Conservation (phyloP, 2,113 vertebrate genomes). For the Irena cyanogastra region DNA sequence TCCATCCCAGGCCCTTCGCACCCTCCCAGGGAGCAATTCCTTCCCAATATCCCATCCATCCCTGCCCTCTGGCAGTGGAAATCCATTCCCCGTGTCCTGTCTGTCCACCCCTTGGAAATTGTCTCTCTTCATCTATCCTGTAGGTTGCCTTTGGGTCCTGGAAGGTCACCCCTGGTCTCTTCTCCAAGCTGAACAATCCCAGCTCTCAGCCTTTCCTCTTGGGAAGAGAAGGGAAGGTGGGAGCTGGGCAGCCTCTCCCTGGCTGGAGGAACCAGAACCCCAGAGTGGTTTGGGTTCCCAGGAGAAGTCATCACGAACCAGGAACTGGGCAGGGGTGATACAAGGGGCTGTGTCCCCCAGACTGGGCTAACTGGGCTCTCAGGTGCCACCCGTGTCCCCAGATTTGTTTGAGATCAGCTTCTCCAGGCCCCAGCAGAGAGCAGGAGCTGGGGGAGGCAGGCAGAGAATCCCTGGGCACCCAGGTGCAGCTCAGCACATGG, state of each 20-base stretch:
- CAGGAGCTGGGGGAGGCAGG: not conserved
- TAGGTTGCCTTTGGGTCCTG: not conserved
- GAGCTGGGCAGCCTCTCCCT: not conserved
- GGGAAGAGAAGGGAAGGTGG: not conserved
- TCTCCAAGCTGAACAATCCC: not conserved
- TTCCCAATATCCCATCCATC: not conserved
- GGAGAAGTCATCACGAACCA: not conserved
- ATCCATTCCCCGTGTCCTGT: not conserved
- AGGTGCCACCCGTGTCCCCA: not conserved
- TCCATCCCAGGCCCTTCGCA: not conserved
- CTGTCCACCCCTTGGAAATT: too few relatives aligned
- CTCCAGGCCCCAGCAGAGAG: not conserved
- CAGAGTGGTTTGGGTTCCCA: not conserved
- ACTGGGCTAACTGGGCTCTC: not conserved
- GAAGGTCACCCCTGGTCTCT: not conserved
- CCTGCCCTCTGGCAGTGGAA: not conserved
- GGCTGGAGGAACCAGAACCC: not conserved
- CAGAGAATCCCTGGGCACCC: not conserved
- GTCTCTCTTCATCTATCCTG: not conserved
- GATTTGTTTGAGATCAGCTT: not conserved
- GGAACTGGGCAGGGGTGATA: not conserved
- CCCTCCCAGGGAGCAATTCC: not conserved
- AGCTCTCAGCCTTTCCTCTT: not conserved
- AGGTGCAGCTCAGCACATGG: not conserved
- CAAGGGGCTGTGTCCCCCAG: not conserved